Evolutionary conservation across 2,113 vertebrate genomes (phyloP).

Genomic region (Poeciliopsis turrubarensis): DNA sequence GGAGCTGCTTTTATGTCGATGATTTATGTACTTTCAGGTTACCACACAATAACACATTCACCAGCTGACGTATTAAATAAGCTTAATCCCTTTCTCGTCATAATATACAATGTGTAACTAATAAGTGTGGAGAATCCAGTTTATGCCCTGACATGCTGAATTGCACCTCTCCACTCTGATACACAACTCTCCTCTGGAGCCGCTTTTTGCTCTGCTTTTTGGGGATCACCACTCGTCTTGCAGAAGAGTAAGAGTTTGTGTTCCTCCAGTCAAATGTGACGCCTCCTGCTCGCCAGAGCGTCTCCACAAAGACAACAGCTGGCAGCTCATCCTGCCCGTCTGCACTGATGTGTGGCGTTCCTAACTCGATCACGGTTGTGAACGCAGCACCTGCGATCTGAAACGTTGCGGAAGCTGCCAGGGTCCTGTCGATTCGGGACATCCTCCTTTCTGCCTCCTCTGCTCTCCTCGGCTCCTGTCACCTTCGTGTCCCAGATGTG

Average conservation of each 20-base stretch:
- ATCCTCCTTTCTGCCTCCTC: slow-evolving; percentile 4
- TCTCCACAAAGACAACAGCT: slow-evolving; percentile 53
- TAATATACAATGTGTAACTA: slow-evolving; percentile 51
- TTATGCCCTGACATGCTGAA: slow-evolving; percentile 30
- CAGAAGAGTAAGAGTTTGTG: slow-evolving; percentile 47
- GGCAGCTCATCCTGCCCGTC: slow-evolving; percentile 46
- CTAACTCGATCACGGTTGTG: slow-evolving; percentile 47
- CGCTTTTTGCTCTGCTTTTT: slow-evolving; percentile 18
- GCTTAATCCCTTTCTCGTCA: slow-evolving; percentile 49
- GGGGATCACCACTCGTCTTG: slow-evolving; percentile 23
- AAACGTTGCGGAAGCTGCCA: slow-evolving; percentile 47
- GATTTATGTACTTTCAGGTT: slow-evolving; percentile 30
- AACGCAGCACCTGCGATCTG: slow-evolving; percentile 58
- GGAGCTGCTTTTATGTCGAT: slow-evolving; percentile 2
- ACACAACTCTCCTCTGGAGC: slow-evolving; percentile 6
- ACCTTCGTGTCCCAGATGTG: slow-evolving; percentile 20
- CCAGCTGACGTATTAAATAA: slow-evolving; percentile 27
- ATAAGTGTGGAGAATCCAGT: slow-evolving; percentile 61
- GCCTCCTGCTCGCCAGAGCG: slow-evolving; percentile 36
- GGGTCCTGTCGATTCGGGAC: slow-evolving; percentile 29
- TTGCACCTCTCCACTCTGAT: slow-evolving; percentile 10
- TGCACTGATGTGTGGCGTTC: slow-evolving; percentile 48
- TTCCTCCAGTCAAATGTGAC: slow-evolving; percentile 43
- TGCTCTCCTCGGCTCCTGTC: slow-evolving; percentile 10
- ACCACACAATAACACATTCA: slow-evolving; percentile 12